These are phyloP conservation scores for Fregata magnificens DNA, from an alignment of 2,113 vertebrate genomes.

Conservation along the genomic window DNA sequence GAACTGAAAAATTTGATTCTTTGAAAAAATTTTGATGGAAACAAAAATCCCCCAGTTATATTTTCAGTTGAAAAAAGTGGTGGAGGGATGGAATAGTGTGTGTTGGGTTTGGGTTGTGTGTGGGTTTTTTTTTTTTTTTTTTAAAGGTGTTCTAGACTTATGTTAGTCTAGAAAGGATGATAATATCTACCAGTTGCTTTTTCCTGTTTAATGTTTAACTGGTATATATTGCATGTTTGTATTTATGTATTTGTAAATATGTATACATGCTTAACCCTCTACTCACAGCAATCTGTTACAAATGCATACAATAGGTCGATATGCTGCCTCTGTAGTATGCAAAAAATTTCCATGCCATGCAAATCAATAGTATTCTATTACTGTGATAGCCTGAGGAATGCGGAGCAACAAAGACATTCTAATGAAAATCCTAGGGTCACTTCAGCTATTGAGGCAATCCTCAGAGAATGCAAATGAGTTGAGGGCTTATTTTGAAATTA, in stretches of 20 bases:
- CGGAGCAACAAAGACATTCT: not conserved
- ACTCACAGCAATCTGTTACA: not conserved
- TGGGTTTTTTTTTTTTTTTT: too few species aligned
- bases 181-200: not conserved
- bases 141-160: not conserved
- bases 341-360: not conserved
- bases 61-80: not conserved
- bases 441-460: not conserved
- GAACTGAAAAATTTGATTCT: not conserved
- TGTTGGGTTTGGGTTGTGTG: not conserved
- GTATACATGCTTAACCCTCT: not conserved
- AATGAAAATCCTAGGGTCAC: not conserved
- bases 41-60: not conserved
- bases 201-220: not conserved
- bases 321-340: not conserved
- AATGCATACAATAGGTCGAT: not conserved
- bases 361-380: not conserved
- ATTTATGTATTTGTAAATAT: not conserved
- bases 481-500: constrained; percentile 1
- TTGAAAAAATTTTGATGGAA: not conserved
- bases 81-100: not conserved
- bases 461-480: not conserved
- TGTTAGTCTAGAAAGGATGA: not conserved
- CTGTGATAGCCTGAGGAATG: not conserved
- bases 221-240: not conserved